Conservation (phyloP, 2,888 invertebrate genomes). For the Sabatieria punctata region DNA sequence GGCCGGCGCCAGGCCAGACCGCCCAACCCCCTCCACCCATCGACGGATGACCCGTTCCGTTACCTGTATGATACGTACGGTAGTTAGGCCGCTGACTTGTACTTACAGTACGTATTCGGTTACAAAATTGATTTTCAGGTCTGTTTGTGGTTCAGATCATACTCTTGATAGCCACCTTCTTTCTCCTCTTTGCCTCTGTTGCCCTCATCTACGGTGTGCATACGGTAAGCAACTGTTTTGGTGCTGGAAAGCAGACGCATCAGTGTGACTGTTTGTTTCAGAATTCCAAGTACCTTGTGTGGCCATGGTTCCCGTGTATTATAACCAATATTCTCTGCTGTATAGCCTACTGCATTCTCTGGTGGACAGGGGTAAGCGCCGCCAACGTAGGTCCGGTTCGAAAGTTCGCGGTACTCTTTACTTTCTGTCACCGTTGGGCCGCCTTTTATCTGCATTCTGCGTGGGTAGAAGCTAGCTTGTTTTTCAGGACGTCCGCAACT, state of each 20-base stretch:
- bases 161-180: conserved; percentile 27
- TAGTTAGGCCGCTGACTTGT: no score
- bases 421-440: conserved; percentile 26
- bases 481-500: conserved; percentile 13
- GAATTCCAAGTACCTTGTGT: conserved; percentile 16
- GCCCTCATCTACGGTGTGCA: conserved; percentile 28
- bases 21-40: no score
- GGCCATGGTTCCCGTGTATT: conserved; percentile 29
- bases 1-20: no score
- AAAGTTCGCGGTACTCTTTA: background rate
- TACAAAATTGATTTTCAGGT: no score
- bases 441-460: conserved; percentile 7
- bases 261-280: background rate
- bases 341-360: conserved; percentile 27
- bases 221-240: conserved; percentile 15
- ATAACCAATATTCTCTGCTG: conserved; percentile 22
- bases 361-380: conserved; percentile 13
- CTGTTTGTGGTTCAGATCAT: conserved; percentile 30
- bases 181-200: conserved; percentile 26
- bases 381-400: background rate
- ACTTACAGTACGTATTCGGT: no score
- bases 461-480: background rate
- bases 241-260: background rate
- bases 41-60: no score
- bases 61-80: no score